Evolutionary conservation across 1,140 invertebrate species (phyloP).

Genomic region (Solen grandis): DNA sequence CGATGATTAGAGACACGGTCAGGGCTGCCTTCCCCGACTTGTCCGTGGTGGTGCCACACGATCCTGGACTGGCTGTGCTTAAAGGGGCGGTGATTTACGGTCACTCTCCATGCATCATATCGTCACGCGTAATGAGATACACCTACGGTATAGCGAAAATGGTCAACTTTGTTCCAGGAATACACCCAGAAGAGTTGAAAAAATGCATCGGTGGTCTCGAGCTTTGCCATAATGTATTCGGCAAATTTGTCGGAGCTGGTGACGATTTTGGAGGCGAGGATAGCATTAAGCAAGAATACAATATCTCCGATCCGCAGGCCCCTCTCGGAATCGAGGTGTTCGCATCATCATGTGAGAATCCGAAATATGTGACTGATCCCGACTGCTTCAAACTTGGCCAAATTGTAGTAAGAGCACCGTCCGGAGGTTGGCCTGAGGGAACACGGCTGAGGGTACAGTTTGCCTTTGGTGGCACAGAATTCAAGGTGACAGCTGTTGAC

Average conservation of each 20-base stretch:
- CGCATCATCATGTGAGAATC: slow-evolving; percentile 43
- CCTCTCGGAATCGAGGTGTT: slow-evolving; percentile 51
- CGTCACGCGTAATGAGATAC: slow-evolving; percentile 40
- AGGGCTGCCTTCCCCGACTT: slow-evolving; percentile 46
- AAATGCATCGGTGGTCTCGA: slow-evolving; percentile 28
- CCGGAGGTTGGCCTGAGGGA: slow-evolving; percentile 23
- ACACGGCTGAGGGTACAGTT: slow-evolving; percentile 48
- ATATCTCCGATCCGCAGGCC: slow-evolving; percentile 18
- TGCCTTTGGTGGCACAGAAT: slow-evolving; percentile 61
- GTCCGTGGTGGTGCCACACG: slow-evolving; percentile 54
- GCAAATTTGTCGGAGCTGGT: slow-evolving; percentile 53
- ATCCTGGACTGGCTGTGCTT: slow-evolving; percentile 60
- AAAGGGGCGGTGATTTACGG: slow-evolving; percentile 67
- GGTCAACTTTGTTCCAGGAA: slow-evolving; percentile 31
- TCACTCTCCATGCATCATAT: slow-evolving; percentile 51
- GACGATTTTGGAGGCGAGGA: slow-evolving; percentile 30
- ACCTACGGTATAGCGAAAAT: slow-evolving; percentile 57
- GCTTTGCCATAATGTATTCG: slow-evolving; percentile 58
- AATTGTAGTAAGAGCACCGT: slow-evolving; percentile 45
- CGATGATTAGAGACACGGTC: slow-evolving; percentile 44
- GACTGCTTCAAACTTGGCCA: slow-evolving; percentile 55
- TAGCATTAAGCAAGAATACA: slow-evolving; percentile 35
- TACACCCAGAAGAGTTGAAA: slow-evolving; percentile 44
- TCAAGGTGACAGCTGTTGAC: slow-evolving; percentile 55
- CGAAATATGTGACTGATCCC: slow-evolving; percentile 44